Evolutionary conservation across 2,888 invertebrate genomes (phyloP).

Genomic region (Epirrhoe tristata): DNA sequence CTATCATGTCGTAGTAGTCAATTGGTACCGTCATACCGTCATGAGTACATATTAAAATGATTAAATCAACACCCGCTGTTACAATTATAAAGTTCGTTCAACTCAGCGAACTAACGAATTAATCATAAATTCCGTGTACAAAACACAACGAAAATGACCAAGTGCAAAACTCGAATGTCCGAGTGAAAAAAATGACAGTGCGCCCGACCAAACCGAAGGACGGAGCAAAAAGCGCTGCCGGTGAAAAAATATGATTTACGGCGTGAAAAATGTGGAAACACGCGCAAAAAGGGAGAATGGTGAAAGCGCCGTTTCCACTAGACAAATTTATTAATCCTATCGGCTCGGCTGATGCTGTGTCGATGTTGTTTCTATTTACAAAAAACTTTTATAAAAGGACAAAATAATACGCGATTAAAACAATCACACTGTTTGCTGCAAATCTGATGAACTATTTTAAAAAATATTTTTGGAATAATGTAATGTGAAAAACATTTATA

Average conservation of each 20-base stretch:
- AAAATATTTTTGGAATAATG: neutral
- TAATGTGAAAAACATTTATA: too few relatives aligned
- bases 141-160: slow-evolving; percentile 76
- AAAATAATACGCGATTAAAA: neutral
- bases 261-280: slow-evolving; percentile 85
- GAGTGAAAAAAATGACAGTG: slow-evolving; percentile 82
- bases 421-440: neutral
- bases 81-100: slow-evolving; percentile 57
- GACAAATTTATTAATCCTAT: slow-evolving; percentile 84
- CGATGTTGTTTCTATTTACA: slow-evolving; percentile 48
- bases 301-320: slow-evolving; percentile 81
- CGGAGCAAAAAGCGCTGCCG: slow-evolving; percentile 82
- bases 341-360: slow-evolving; percentile 63
- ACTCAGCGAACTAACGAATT: slow-evolving; percentile 63
- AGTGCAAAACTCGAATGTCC: slow-evolving; percentile 78
- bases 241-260: slow-evolving; percentile 86
- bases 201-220: slow-evolving; percentile 81
- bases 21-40: slow-evolving; percentile 3
- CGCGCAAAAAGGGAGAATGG: slow-evolving; percentile 79
- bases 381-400: slow-evolving; percentile 7
- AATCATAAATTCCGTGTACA: slow-evolving; percentile 75
- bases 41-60: slow-evolving; percentile 25
- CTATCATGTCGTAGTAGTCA: slow-evolving; percentile 9
- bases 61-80: slow-evolving; percentile 34
- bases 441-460: neutral